phyloP scores from a whole-genome alignment of 2,113 vertebrate species.

The Aplodontia rufa region DNA sequence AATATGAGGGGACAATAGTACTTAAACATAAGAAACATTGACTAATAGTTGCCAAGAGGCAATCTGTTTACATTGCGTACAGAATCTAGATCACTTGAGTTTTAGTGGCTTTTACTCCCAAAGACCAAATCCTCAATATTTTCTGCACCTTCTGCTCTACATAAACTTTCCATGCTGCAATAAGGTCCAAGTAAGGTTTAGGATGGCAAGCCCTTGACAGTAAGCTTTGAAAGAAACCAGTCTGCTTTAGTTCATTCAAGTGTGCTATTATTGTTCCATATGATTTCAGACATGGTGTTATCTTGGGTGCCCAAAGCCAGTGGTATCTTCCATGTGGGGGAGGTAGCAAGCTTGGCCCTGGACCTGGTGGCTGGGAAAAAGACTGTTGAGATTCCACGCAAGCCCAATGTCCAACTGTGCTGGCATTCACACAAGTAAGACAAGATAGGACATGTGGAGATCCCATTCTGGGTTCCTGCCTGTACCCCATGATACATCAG shows the following conservation, averaged over 20 bases:
- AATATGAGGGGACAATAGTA: neutral
- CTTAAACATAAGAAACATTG: neutral
- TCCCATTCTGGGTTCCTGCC: neutral
- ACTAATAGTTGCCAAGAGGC: neutral
- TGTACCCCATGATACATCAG: neutral
- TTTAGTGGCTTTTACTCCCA: neutral
- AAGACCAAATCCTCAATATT: constrained; percentile 6
- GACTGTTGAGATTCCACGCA: constrained; percentile 90
- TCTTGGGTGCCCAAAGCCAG: constrained; percentile 88
- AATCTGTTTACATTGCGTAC: constrained; percentile 18
- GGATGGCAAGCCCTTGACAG: neutral
- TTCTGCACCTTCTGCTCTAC: neutral
- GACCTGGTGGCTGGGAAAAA: constrained; percentile 88
- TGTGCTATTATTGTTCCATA: neutral
- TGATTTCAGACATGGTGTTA: constrained; percentile 90
- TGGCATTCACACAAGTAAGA: constrained; percentile 89
- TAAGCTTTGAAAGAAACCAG: neutral
- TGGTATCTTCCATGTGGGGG: constrained; percentile 86
- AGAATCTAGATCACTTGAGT: neutral
- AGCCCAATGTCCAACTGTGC: constrained; percentile 86
- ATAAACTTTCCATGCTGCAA: neutral
- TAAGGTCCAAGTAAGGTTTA: neutral
- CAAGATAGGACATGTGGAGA: neutral
- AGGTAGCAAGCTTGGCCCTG: constrained; percentile 90
- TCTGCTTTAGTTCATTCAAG: neutral